Percentiles rank a stretch among this genome's conserved stretches.
Conservation (phyloP, 2,888 invertebrate species). For the Lepetodrilus schrolli region DNA sequence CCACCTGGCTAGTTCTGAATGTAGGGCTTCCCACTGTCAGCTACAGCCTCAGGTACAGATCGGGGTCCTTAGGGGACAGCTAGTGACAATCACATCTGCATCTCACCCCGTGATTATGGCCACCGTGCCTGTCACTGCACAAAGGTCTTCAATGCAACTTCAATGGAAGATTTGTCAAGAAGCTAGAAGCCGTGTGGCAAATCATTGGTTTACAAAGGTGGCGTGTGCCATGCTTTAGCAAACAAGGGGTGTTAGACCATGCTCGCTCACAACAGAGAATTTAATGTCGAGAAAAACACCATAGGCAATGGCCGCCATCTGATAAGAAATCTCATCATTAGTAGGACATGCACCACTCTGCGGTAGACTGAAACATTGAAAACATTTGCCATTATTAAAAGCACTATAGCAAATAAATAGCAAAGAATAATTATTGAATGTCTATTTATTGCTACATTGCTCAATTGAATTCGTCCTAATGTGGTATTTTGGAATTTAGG, state of each 20-base stretch:
- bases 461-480: no score
- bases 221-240: constrained; percentile 16
- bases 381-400: not conserved
- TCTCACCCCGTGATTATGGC: constrained; percentile 18
- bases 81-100: constrained; percentile 25
- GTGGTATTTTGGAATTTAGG: no score
- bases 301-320: constrained; percentile 10
- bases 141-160: constrained; percentile 10
- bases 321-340: constrained; percentile 25
- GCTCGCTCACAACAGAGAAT: constrained; percentile 25
- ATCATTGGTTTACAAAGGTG: constrained; percentile 24
- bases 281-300: constrained; percentile 25
- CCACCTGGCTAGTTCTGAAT: constrained; percentile 24
- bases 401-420: no score
- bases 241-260: constrained; percentile 26
- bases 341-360: not conserved
- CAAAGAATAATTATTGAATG: no score
- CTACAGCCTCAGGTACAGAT: not conserved
- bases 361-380: constrained; percentile 1
- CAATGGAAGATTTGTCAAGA: constrained; percentile 26
- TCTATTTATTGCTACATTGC: no score
- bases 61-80: constrained; percentile 16
- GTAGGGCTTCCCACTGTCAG: constrained; percentile 20
- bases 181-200: constrained; percentile 23
- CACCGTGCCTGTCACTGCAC: constrained; percentile 7